Conservation (phyloP, 2,113 vertebrate genomes). For the Channa maculata region DNA sequence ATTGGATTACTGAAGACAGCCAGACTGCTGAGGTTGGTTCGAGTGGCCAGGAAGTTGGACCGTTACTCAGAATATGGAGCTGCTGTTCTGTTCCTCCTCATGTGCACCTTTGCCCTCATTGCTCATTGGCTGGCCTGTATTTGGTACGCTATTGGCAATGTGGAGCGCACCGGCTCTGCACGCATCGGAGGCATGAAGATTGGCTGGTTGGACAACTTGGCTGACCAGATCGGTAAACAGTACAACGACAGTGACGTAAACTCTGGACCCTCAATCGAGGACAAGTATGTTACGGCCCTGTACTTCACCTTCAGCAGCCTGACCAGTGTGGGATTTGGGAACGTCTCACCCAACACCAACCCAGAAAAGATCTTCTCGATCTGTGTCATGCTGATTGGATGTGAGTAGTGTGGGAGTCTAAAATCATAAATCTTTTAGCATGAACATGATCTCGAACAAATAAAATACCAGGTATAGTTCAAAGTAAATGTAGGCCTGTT, state of each 20-base stretch:
- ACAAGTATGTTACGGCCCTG: slow-evolving; percentile 97
- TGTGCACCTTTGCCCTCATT: slow-evolving; percentile 96
- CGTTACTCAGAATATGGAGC: slow-evolving; percentile 95
- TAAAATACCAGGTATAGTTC: not conserved
- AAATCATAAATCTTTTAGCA: not conserved
- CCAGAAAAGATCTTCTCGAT: slow-evolving; percentile 99
- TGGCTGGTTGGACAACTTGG: slow-evolving; percentile 97
- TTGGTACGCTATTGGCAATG: slow-evolving; percentile 96
- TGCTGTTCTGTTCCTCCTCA: slow-evolving; percentile 92
- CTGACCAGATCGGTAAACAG: slow-evolving; percentile 93
- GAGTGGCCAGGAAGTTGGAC: slow-evolving; percentile 93
- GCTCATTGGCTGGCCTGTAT: slow-evolving; percentile 97
- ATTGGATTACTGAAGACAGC: slow-evolving; percentile 96
- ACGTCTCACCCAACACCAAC: slow-evolving; percentile 98
- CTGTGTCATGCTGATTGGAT: slow-evolving; percentile 99
- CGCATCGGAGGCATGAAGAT: slow-evolving; percentile 88
- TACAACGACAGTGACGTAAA: slow-evolving; percentile 89
- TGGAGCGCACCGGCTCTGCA: slow-evolving; percentile 90
- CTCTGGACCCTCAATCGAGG: slow-evolving; percentile 94
- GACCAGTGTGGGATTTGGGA: slow-evolving; percentile 98
- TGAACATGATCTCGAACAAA: not conserved
- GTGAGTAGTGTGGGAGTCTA: slow-evolving; percentile 85
- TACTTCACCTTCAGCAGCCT: slow-evolving; percentile 99
- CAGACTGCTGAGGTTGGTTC: slow-evolving; percentile 90
- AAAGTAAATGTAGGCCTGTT: not conserved